These are phyloP conservation scores for Colinus virginianus DNA, from an alignment of 2,113 vertebrate genomes.

Conservation along the genomic window DNA sequence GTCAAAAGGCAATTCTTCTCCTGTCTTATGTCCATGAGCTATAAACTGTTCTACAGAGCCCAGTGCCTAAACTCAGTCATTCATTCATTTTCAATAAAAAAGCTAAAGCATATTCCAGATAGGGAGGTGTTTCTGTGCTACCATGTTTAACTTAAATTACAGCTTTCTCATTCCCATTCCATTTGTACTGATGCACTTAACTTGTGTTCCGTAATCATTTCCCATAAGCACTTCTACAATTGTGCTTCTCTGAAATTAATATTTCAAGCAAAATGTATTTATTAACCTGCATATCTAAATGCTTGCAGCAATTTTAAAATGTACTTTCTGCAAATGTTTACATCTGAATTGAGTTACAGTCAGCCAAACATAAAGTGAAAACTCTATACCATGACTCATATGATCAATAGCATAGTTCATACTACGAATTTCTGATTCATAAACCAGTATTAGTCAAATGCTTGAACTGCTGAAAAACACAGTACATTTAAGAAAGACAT, in stretches of 20 bases:
- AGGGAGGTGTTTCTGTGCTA: background rate
- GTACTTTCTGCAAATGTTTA: background rate
- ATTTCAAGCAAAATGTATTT: background rate
- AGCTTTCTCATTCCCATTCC: background rate
- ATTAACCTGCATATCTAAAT: background rate
- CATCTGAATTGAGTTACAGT: background rate
- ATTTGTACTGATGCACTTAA: background rate
- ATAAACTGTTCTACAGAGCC: background rate
- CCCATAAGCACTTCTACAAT: background rate
- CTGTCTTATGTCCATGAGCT: background rate
- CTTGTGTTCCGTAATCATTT: background rate
- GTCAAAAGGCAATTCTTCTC: background rate
- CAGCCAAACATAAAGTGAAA: background rate
- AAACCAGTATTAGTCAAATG: background rate
- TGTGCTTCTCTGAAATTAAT: slow-evolving; percentile 17
- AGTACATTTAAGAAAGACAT: background rate
- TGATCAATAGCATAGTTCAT: background rate
- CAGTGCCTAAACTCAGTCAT: background rate
- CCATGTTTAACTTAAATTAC: background rate
- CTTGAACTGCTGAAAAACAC: background rate
- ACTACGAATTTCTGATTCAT: background rate
- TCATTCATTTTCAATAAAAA: background rate
- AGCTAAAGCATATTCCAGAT: background rate
- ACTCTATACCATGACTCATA: background rate
- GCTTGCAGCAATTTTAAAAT: background rate